Percentiles rank a stretch among this genome's conserved stretches.
phyloP scores from a whole-genome alignment of 2,888 invertebrate species.

The Phania funesta region DNA sequence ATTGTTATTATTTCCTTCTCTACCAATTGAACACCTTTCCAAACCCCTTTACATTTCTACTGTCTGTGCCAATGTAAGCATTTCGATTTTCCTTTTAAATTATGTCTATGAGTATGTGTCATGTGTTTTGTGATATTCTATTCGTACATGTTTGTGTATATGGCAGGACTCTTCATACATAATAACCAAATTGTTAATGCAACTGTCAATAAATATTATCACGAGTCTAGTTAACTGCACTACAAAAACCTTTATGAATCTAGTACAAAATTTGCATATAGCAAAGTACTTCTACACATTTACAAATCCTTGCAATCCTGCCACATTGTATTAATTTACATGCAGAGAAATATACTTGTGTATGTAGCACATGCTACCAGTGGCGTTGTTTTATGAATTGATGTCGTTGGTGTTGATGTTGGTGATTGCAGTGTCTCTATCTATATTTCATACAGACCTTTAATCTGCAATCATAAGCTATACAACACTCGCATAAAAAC shows the following conservation, averaged over 20 bases:
- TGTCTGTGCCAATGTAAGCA: not conserved
- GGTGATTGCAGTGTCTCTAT: conserved; percentile 29
- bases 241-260: conserved; percentile 35
- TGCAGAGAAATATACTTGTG: not conserved
- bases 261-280: conserved; percentile 49
- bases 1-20: conserved; percentile 22
- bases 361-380: not conserved
- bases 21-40: conserved; percentile 54
- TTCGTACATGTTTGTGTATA: not conserved
- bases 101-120: not conserved
- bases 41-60: conserved; percentile 6
- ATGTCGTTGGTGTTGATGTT: not conserved
- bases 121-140: too few species aligned
- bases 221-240: conserved; percentile 55
- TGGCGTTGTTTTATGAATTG: not conserved
- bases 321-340: not conserved
- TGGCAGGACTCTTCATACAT: conserved; percentile 38
- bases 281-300: conserved; percentile 23
- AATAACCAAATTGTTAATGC: conserved; percentile 61
- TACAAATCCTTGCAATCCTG: not conserved
- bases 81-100: conserved; percentile 18
- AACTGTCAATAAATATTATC: conserved; percentile 67
- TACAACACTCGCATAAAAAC: not conserved
- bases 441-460: conserved; percentile 45
- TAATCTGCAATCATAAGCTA: conserved; percentile 42